Base-by-base conservation (phyloP, 2,113 vertebrate species). In the Anthoscopus minutus region DNA sequence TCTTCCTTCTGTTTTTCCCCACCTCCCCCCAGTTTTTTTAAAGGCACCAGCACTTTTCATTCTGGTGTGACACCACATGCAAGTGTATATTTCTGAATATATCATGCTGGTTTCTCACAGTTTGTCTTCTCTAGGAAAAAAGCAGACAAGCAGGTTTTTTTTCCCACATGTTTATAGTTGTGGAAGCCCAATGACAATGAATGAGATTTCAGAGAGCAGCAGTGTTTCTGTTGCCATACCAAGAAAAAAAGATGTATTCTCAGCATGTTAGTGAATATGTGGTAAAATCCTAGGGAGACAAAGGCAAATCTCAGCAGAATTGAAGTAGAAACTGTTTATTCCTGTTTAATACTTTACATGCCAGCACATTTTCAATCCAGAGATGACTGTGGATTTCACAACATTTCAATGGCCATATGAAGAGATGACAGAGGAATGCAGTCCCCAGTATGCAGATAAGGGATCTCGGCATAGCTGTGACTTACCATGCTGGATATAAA, bases 301-400 rank as follows among this genome's bases (percentile, higher is more conserved):
- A 93, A 90, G 60, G 61, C 16, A 92, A 96, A 76, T 89, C 93
- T 95, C 81, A 66, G 62, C 70, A 94, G 87, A 89, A 69, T 10
- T 61, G 84, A 89, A 86, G 51, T n/a, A 92, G 89, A 62, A 82
- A 35, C 19, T 45, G 2, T 44, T 42, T 42, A 58, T 73, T 93
- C 17, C 58, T 80, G 9, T 89, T 72, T 79, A 85, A 72, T 79
- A 56, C 48, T 65, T 87, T 31, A 65, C 84, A 91, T 42, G 30
- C 4, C 89, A 87, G n/a, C 27, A 31, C 21, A 10, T 78, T 83
- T 94, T 86, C 31, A 92, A 33, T 48, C 31, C 69, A 81, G 57
- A 87, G 61, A 57, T 47, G 50, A 50, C 61, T 79, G 57, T 37
- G 42, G 40, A 62, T 89, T 92, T 92, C 82, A 60, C 18, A 83